phyloP scores from a whole-genome alignment of 2,888 invertebrate genomes.

The Therioaphis trifolii region DNA sequence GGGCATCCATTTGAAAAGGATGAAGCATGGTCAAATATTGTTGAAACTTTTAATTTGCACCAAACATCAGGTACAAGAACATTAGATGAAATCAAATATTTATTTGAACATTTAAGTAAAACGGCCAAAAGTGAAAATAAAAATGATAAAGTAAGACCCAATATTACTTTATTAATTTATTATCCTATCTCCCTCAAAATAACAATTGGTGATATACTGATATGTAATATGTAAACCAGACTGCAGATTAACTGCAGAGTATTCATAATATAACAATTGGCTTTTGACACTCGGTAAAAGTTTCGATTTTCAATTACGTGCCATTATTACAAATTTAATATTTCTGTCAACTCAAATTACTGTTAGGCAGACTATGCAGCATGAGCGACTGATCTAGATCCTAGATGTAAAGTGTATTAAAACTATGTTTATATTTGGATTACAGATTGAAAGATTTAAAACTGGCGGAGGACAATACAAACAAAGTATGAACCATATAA shows the following conservation, averaged over 20 bases:
- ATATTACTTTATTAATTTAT: neutral
- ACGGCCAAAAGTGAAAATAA: conserved; percentile 8
- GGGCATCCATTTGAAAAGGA: neutral
- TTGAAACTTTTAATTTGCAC: conserved; percentile 15
- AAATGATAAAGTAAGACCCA: conserved; percentile 16
- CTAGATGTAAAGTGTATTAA: neutral
- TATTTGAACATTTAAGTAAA: conserved; percentile 18
- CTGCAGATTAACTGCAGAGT: too few species aligned
- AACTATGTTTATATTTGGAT: conserved; percentile 3
- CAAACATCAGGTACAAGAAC: conserved; percentile 8
- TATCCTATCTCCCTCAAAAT: conserved; percentile 18
- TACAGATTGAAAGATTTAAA: conserved; percentile 15
- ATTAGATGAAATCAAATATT: neutral
- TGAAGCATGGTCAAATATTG: conserved; percentile 18
- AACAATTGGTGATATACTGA: conserved; percentile 6
- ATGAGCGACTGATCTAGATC: neutral
- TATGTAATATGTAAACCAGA: too few species aligned
- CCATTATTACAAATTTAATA: conserved; percentile 12
- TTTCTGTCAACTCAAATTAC: neutral
- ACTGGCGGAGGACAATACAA: neutral
- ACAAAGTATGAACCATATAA: neutral
- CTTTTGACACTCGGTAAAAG: neutral
- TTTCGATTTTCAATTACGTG: neutral
- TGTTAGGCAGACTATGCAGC: neutral
- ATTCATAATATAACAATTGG: too few species aligned